Evolutionary conservation across 2,888 invertebrate species (phyloP).

Genomic region (Ditylenchus weischeri): DNA sequence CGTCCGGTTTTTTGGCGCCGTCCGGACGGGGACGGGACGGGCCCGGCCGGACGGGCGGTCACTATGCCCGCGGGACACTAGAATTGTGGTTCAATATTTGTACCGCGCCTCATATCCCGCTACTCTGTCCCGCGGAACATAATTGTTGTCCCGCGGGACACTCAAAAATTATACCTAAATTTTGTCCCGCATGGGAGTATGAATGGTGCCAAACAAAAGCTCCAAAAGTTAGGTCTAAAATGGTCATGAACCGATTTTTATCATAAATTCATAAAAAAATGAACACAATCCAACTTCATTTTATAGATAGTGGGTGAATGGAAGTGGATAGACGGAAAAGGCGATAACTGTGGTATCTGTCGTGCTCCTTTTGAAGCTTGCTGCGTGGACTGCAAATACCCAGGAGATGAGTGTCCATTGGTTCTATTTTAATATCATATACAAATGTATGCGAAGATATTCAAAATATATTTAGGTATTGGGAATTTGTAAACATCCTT

Average conservation of each 20-base stretch:
- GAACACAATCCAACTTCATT: neutral
- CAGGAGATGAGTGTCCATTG: slow-evolving; percentile 55
- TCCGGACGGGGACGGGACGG: no score
- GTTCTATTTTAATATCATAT: slow-evolving; percentile 23
- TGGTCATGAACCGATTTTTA: neutral
- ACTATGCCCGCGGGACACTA: no score
- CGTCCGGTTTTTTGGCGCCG: no score
- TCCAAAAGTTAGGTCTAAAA: no score
- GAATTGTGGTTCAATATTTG: no score
- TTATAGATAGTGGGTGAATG: slow-evolving; percentile 72
- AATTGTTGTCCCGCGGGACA: no score
- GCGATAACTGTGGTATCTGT: slow-evolving; percentile 98
- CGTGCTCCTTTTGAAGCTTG: slow-evolving; percentile 90
- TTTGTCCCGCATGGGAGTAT: no score
- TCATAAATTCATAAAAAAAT: neutral
- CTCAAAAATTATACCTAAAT: no score
- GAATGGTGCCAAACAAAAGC: no score
- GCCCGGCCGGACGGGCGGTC: no score
- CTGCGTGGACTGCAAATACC: slow-evolving; percentile 50
- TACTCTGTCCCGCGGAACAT: no score
- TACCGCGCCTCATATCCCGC: no score
- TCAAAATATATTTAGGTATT: slow-evolving; percentile 35
- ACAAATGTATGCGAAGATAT: neutral
- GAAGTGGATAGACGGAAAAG: slow-evolving; percentile 92
- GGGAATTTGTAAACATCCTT: slow-evolving; percentile 97